phyloP scores from a whole-genome alignment of 2,797 vertebrate species.

The Ctenochaetus hawaiiensis region DNA sequence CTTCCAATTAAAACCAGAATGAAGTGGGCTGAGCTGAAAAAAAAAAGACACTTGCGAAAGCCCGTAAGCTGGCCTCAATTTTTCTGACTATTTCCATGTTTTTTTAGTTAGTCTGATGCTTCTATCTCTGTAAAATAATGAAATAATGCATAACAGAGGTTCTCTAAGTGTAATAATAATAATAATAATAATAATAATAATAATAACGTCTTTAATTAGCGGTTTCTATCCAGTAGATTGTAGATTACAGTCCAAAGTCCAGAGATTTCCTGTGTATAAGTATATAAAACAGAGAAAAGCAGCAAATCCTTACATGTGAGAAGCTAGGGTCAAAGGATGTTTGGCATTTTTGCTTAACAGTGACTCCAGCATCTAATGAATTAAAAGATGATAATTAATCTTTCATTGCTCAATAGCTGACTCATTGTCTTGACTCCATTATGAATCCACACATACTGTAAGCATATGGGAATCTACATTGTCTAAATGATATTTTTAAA shows the following conservation, averaged over 20 bases:
- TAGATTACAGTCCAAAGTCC: not conserved
- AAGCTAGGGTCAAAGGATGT: not conserved
- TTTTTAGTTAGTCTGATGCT: not conserved
- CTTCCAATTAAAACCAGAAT: constrained; percentile 60
- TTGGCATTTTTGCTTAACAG: not conserved
- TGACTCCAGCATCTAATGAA: not conserved
- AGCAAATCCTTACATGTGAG: not conserved
- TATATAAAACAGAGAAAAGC: not conserved
- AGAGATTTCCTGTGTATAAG: not conserved
- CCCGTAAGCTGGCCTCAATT: not conserved
- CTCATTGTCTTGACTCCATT: not conserved
- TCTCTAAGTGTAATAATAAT: not conserved
- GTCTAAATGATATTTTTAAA: not conserved
- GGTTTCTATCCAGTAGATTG: not conserved
- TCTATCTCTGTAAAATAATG: not conserved
- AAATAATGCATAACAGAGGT: not conserved
- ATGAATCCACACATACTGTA: not conserved
- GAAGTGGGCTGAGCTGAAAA: constrained; percentile 26
- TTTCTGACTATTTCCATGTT: constrained; percentile 1
- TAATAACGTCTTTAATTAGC: not conserved
- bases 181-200: too few species aligned
- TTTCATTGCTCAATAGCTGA: not conserved
- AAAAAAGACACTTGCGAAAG: constrained; percentile 30
- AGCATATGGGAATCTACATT: not conserved
- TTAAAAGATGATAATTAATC: not conserved